A percentile compares a stretch with the other conserved stretches of the same genome.
phyloP scores from a whole-genome alignment of 2,113 vertebrate genomes.

The Cichladusa arquata region DNA sequence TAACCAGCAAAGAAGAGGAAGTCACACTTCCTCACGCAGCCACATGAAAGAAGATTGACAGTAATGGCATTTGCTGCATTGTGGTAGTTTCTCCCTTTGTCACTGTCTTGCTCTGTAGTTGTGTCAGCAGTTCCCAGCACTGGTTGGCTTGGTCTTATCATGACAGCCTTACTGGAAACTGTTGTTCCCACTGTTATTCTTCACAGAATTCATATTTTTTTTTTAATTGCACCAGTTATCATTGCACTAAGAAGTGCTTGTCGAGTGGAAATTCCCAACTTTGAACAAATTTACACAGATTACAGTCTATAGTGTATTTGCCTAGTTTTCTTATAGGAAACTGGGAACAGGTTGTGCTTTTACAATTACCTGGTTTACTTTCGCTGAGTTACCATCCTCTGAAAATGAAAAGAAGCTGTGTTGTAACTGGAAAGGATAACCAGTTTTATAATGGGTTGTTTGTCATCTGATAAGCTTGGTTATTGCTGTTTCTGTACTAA shows the following conservation, averaged over 20 bases:
- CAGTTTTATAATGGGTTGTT: neutral
- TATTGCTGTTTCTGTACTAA: accelerated
- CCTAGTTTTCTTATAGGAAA: neutral
- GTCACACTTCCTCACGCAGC: conserved; percentile 3
- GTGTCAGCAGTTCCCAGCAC: neutral
- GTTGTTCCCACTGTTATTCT: neutral
- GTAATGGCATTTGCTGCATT: neutral
- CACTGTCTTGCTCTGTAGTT: neutral
- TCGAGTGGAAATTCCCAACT: neutral
- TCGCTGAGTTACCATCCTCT: neutral
- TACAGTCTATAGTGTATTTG: neutral
- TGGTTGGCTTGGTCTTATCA: neutral
- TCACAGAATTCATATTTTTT: neutral
- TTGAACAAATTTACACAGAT: neutral
- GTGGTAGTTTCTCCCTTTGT: neutral
- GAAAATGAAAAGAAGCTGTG: neutral
- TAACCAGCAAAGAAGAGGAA: conserved; percentile 37
- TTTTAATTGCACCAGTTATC: neutral
- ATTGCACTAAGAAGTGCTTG: neutral
- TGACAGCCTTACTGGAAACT: conserved; percentile 16
- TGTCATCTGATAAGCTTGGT: neutral
- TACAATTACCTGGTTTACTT: neutral
- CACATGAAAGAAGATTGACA: neutral
- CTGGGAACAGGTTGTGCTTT: neutral
- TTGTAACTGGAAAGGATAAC: neutral